Evolutionary conservation across 2,888 invertebrate species (phyloP), one percentile per base, ranked within the genome.

Genomic region (Muschampia plurimacula): DNA sequence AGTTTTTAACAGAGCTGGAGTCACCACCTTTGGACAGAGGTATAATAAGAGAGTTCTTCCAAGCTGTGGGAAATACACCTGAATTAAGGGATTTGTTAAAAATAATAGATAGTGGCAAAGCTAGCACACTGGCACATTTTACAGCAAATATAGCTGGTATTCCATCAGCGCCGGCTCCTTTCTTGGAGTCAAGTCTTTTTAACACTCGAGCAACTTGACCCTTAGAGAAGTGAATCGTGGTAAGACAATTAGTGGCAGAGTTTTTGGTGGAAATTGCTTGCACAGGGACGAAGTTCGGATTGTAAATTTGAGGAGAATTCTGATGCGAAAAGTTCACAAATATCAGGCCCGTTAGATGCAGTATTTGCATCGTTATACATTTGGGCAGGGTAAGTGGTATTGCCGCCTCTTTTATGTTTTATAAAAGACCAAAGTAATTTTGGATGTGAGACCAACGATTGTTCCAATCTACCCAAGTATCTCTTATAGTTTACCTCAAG

Each of bases 121-220:
- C 64, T 13, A 75, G 39, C 2, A 22, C 41, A 15, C 28, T 52
- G 9, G 73, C 72, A 65, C 74, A 75, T 46, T 67, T 67, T 32
- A 60, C 46, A 12, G 60, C 62, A 39, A 75, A 74, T 28, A 73
- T 60, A 59, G 70, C 49, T 28, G 75, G 73, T 49, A 75, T 70
- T 41, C 62, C 62, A 67, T 75, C 73, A 5, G 70, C 64, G 8
- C 73, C 72, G 2, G 67, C 65, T 9, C 72, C 69, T 55, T 75
- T 77, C 76, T 73, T 60, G n/a, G 68, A 28, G 41, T 60, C 60
- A 60, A 68, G 68, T 68, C 60, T 68, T 46, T 68, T 60, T 60
- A 68, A 46, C 55, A 57, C 59, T 28, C 44, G 46, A 36, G 15
- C 46, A 46, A 69, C 62, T 22, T 69, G 49, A 36, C n/a, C 22